Evolutionary conservation across 2,797 vertebrate species (phyloP), one percentile per base, ranked within the genome.

Genomic region (Chloroceryle inda): DNA sequence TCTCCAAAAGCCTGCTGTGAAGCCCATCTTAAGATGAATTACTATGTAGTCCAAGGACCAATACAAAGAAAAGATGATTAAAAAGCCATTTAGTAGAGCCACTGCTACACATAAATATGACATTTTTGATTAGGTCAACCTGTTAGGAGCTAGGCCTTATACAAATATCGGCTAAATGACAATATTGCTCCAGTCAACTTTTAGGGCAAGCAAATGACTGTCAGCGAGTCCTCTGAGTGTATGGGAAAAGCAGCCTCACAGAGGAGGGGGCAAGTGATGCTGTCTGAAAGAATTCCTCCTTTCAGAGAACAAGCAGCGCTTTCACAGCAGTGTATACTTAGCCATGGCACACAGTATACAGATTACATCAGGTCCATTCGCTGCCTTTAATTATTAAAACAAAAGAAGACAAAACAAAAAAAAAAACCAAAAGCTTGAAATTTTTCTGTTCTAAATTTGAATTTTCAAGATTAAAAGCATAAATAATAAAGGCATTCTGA

Each of bases 251-350:
- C 33, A 11, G 89, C 68, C 66, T 23, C 5, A 19, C 38, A 31
- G 91, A 90, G 95, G 95, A 95, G 92, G 87, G 92, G 91, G 85
- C 91, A 80, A 89, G 27, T 68, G 91, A 77, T 0, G 9, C 72
- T 0, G 5, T 15, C 91, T 91, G 82, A 33, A 96, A 94, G 87
- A 96, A 96, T 96, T 93, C 91, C 76, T 94, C 89, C 91, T 94
- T 95, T 95, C 89, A 95, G 95, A 94, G 92, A 94, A 97, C 94
- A 97, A 94, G 91, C 79, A 21, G 44, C 0, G 89, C 96, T 96
- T 96, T 97, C 96, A 97, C 76, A 63, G 94, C 80, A 45, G 29
- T 92, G 75, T 78, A 71, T 87, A 26, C 71, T 93, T 68, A 37
- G 72, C 87, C 2, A 6, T 22, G 81, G 89, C 79, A 78, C 38